Evolutionary conservation across 30 jellyfish, hydroid and myxozoan species (phyloP).

Genomic region (Nemopilema nomurai): DNA sequence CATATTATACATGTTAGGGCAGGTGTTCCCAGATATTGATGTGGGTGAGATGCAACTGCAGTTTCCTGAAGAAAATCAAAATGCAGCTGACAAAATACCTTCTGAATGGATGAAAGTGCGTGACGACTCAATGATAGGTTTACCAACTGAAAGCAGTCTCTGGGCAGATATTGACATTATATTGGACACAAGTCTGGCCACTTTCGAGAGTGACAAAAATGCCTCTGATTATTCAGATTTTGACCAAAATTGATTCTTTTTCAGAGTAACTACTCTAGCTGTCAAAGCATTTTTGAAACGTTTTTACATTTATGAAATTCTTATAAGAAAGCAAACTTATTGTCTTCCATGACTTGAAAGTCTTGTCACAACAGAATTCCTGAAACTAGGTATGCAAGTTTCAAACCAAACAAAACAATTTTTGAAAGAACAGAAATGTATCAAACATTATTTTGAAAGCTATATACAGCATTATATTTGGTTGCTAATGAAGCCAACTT

Average conservation of each 20-base stretch:
- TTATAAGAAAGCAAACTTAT: slow-evolving; percentile 8
- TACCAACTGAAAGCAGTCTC: slow-evolving; percentile 53
- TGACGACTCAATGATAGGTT: slow-evolving; percentile 36
- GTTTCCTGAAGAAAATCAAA: slow-evolving; percentile 41
- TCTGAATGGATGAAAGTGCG: slow-evolving; percentile 46
- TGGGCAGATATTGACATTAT: slow-evolving; percentile 45
- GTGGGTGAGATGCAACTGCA: slow-evolving; percentile 22
- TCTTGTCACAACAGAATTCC: background rate
- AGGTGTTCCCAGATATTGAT: slow-evolving; percentile 51
- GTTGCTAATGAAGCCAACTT: background rate
- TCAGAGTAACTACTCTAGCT: background rate
- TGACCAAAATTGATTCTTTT: slow-evolving; percentile 14
- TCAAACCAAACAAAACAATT: slow-evolving; percentile 9
- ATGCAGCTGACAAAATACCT: slow-evolving; percentile 38
- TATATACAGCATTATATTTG: background rate
- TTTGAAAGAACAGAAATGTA: slow-evolving; percentile 12
- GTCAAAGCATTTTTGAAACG: slow-evolving; percentile 5
- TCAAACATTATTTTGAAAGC: slow-evolving; percentile 12
- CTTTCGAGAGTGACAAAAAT: slow-evolving; percentile 19
- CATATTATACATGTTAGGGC: slow-evolving; percentile 27
- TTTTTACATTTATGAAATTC: background rate
- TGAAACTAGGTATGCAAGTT: slow-evolving; percentile 6
- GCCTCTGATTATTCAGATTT: slow-evolving; percentile 35
- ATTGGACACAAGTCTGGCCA: slow-evolving; percentile 39
- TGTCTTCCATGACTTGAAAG: slow-evolving; percentile 12